A percentile compares a stretch with the other conserved stretches of the same genome.
phyloP scores from a whole-genome alignment of 2,113 vertebrate genomes.

The Geococcyx californianus region DNA sequence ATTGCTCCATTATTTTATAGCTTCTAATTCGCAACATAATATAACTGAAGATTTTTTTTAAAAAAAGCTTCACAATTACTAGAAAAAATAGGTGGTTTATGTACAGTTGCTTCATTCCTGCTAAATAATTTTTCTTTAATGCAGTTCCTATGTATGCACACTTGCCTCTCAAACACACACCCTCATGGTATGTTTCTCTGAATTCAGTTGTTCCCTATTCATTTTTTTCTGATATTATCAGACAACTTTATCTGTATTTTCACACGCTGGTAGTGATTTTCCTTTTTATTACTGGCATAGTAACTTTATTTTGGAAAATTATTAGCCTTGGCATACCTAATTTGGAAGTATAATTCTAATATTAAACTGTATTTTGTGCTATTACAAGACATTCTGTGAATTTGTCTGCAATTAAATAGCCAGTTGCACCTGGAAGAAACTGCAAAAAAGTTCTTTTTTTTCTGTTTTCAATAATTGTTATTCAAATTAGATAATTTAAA shows the following conservation, averaged over 20 bases:
- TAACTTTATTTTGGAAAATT: neutral
- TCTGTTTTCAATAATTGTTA: neutral
- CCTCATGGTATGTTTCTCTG: neutral
- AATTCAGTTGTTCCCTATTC: neutral
- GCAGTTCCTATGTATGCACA: neutral
- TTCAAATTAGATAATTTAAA: neutral
- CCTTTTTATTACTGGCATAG: neutral
- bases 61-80: neutral
- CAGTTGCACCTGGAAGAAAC: neutral
- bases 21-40: neutral
- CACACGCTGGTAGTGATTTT: neutral
- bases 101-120: neutral
- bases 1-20: neutral
- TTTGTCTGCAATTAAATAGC: neutral
- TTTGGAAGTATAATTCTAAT: neutral
- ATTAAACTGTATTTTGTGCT: neutral
- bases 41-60: neutral
- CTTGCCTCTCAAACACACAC: neutral
- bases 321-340: neutral
- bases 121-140: neutral
- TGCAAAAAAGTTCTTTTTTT: neutral
- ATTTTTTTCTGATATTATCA: neutral
- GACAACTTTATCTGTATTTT: neutral
- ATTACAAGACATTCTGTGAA: neutral
- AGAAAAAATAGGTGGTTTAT: neutral